A percentile compares a stretch with the other conserved stretches of the same genome.
Evolutionary conservation across 2,113 vertebrate species (phyloP).

Genomic region (Columba janthina): DNA sequence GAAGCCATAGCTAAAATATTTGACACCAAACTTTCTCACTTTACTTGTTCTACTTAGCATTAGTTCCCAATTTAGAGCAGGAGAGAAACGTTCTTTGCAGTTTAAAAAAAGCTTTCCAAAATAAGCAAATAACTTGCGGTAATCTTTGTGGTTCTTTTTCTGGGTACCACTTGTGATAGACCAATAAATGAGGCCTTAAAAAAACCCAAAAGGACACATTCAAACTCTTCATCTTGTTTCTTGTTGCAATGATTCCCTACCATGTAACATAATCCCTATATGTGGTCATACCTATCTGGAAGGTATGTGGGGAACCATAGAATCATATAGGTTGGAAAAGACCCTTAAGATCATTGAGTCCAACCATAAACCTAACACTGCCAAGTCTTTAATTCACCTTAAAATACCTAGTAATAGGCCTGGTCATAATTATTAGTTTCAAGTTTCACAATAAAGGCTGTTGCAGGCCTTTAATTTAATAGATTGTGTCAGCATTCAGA

Average conservation of each 20-base stretch:
- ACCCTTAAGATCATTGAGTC: background rate
- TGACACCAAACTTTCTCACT: background rate
- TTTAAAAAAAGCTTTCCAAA: background rate
- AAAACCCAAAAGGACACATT: background rate
- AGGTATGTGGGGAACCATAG: background rate
- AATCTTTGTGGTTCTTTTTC: background rate
- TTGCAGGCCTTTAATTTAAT: background rate
- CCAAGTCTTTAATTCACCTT: background rate
- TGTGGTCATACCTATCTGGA: background rate
- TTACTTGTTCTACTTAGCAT: background rate
- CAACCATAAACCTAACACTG: background rate
- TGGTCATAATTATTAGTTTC: background rate
- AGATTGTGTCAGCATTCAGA: background rate
- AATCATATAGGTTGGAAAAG: background rate
- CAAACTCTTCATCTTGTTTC: background rate
- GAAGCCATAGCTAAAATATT: background rate
- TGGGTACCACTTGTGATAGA: no score
- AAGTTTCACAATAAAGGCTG: background rate
- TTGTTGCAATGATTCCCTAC: background rate
- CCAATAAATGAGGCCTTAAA: background rate
- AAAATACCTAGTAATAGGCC: background rate
- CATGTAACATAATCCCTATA: background rate
- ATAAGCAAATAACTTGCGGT: background rate
- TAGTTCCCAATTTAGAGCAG: conserved; percentile 12
- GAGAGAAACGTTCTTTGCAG: background rate